Conservation (phyloP, 2,113 vertebrate genomes). For the Antechinus flavipes region DNA sequence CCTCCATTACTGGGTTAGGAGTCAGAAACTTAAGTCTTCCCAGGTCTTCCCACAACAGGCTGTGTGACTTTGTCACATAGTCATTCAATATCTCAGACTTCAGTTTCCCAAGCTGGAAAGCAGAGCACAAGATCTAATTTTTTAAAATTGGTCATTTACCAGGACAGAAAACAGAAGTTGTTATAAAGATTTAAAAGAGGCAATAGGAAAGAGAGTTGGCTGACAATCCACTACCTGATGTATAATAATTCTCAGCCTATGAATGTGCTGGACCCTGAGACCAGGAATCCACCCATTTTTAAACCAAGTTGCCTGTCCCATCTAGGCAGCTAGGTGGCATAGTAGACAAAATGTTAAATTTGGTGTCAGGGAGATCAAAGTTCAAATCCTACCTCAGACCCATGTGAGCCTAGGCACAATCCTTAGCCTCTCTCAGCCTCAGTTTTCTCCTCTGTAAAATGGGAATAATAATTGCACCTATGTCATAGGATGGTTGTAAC, state of each 20-base stretch:
- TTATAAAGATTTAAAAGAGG: neutral
- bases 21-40: neutral
- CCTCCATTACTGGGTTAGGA: neutral
- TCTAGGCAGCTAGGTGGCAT: neutral
- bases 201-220: constrained; percentile 2
- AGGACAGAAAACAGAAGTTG: neutral
- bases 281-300: neutral
- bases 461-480: neutral
- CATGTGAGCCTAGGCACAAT: neutral
- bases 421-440: neutral
- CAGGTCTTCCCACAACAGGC: neutral
- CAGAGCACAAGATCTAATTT: neutral
- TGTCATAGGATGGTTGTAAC: neutral
- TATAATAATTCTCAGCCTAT: neutral
- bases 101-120: constrained; percentile 9
- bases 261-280: neutral
- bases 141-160: neutral
- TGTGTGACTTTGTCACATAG: neutral
- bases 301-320: neutral
- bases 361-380: neutral
- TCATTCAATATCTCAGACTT: constrained; percentile 25
- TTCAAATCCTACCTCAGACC: neutral
- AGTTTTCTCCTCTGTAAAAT: neutral
- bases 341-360: neutral
- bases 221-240: neutral